Evolutionary conservation across 2,113 vertebrate genomes (phyloP), one percentile per base, ranked within the genome.

Genomic region (Gopherus evgoodei): DNA sequence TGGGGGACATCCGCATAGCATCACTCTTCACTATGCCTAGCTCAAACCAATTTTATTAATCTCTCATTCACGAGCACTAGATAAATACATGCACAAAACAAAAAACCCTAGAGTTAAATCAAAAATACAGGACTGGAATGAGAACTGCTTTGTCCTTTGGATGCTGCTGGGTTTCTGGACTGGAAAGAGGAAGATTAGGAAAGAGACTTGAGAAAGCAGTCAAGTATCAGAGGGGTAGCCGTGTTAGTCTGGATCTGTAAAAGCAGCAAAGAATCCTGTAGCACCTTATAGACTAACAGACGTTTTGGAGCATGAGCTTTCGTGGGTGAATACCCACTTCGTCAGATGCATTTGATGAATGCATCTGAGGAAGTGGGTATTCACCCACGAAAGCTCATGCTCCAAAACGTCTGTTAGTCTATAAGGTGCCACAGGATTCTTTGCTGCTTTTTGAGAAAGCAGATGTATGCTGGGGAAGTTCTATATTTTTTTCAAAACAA

Each of bases 81-180:
- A 54, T 59, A 59, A 59, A 59, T 29, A 59, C 10, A 59, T 27
- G 11, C 25, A 35, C 59, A 65, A 65, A 65, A 35, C 13, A 31
- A 31, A 65, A 31, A 65, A 27, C 11, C 59, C 31, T 35, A 65
- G 29, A 65, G 59, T 35, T 16, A 16, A 35, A 85, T 21, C 44
- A 11, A 49, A 86, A n/a, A 59, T 84, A 83, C 72, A 89, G 86
- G 79, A 92, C 88, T n/a, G 2, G 92, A 96, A 91, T 53, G 31
- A 69, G 4, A 13, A 11, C 5, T 25, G 44, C 54, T 47, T 65
- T 65, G 59, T 65, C 31, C 14, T 65, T 65, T 6, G 14, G 31
- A 65, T 35, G 6, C 59, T 35, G 13, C 59, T 65, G 29, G 17
- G 31, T 65, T 65, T 65, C 0, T 0, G 24, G 56, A 7, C 57